Conservation (phyloP, 37 sponge, comb jelly and placozoan species). For the Halichondria panicea region DNA sequence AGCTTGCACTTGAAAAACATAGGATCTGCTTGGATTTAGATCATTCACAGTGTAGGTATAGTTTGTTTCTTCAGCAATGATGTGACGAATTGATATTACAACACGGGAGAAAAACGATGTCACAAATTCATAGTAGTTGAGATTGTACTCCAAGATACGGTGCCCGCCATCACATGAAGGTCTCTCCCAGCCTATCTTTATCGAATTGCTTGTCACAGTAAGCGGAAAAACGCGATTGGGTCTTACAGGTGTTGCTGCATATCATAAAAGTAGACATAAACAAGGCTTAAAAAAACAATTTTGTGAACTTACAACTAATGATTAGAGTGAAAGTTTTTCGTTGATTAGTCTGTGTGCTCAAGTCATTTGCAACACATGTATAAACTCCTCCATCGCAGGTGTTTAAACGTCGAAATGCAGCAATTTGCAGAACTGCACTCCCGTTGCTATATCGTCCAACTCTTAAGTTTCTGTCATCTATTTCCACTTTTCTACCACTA, state of each 20-base stretch:
- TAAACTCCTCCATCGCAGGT: slow-evolving; percentile 20
- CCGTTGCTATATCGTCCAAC: slow-evolving; percentile 25
- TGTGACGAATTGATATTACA: not conserved
- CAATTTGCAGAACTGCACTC: slow-evolving; percentile 26
- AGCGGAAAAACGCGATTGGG: not conserved
- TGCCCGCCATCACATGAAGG: slow-evolving; percentile 35
- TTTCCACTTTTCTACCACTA: slow-evolving; percentile 23
- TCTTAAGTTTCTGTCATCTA: slow-evolving; percentile 13
- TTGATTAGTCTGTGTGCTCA: not conserved
- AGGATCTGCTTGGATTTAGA: slow-evolving; percentile 5
- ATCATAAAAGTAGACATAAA: not conserved
- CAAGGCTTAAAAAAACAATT: not conserved
- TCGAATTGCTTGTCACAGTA: not conserved
- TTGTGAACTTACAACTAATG: slow-evolving; percentile 27
- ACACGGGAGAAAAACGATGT: not conserved
- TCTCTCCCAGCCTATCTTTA: slow-evolving; percentile 12
- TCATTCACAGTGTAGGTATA: slow-evolving; percentile 19
- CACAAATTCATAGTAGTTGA: not conserved
- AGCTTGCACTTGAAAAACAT: slow-evolving; percentile 13
- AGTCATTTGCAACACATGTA: slow-evolving; percentile 21
- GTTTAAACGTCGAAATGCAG: not conserved
- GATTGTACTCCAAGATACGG: not conserved
- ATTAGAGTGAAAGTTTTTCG: slow-evolving; percentile 13
- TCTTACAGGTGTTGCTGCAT: slow-evolving; percentile 10
- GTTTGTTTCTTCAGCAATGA: not conserved